Evolutionary conservation across 1,140 invertebrate genomes (phyloP), one percentile per base, ranked within the genome.

Genomic region (Rhizoglyphus robini): DNA sequence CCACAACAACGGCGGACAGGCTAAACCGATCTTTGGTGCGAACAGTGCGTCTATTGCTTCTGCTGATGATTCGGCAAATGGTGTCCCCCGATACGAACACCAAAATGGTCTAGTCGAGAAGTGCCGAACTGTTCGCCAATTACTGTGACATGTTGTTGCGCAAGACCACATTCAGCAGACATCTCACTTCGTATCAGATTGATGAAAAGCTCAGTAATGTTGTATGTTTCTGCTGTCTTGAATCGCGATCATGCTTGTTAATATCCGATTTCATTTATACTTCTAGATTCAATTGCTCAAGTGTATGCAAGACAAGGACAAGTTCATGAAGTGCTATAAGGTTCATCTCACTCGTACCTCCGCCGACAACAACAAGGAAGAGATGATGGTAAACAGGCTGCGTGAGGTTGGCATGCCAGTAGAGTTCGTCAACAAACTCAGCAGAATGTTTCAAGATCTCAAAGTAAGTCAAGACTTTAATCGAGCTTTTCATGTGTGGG

Each of bases 311-410:
- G 98, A 98, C 76, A 99, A 99, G 76, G 96, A 99, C 81, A 93
- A 99, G 5, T 99, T 99, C 75, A 99, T 99, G 95, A 81, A 94
- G 67, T 98, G 96, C 78, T 93, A 99, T 77, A 99, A 99, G 78
- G 92, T 92, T 41, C 95, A 99, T 81, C 81, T 99, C 69, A 98
- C 95, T 29, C 79, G 96, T 70, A 90, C 90, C 18, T 96, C 93
- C 71, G 93, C 94, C 1, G 96, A 99, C 78, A 96, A 90, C 69
- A 96, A 99, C 75, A 97, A 97, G 75, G 96, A 99, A 78, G 95
- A 99, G 78, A 95, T 95, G 76, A 97, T 99, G 88, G 95, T 99
- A 0, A 94, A 96, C 75, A 96, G 92, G 83, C 71, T 86, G 69
- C 74, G 80, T 71, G 70, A 83, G 79, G 90, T 96, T 31, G 96